Base-by-base conservation (phyloP, 2,888 invertebrate genomes). In the Volucella bombylans region DNA sequence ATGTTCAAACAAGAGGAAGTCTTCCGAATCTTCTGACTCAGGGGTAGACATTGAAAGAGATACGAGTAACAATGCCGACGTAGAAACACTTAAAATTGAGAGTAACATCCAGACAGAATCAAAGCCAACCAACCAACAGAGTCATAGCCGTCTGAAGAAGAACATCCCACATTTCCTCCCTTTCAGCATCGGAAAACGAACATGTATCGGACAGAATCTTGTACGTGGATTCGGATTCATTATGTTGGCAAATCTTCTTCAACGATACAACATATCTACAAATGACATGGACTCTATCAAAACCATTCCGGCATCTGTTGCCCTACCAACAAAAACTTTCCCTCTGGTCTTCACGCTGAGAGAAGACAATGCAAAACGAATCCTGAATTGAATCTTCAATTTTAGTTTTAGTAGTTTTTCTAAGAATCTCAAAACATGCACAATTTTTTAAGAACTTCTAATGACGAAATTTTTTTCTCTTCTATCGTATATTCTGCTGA, bases 131-230 rank as follows among this genome's bases (percentile, higher is more conserved):
- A 90, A 91, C 64, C 90, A 89, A 45, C 89, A 92, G 0, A 87
- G 91, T 0, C 89, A 92, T 0, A 87, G 91, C 0, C 90, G 92
- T 0, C 92, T 94, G 0, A 93, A 90, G 86, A 93, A 92, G 86
- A 94, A 94, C 87, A 93, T 94, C 10, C 93, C 95, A 0, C 95
- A 96, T 89, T 97, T 97, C 89, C 92, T 97, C 11, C 97, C 97
- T 0, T 97, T 97, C 91, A 96, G 96, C 89, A 96, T 96, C 54
- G 97, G 97, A 8, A 96, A 95, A 89, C 92, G 97, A n/a, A 96
- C 96, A 0, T 97, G 97, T 89, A 95, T 97, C 77, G 97, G 97
- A 0, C 96, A 96, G 88, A 95, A 95, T 49, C 91, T 97, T 59
- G 95, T 97, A 0, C 95, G 95, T 14, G 95, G 95, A 1, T 96